Conservation (phyloP, 2,797 vertebrate genomes). For the Margarornis squamiger region DNA sequence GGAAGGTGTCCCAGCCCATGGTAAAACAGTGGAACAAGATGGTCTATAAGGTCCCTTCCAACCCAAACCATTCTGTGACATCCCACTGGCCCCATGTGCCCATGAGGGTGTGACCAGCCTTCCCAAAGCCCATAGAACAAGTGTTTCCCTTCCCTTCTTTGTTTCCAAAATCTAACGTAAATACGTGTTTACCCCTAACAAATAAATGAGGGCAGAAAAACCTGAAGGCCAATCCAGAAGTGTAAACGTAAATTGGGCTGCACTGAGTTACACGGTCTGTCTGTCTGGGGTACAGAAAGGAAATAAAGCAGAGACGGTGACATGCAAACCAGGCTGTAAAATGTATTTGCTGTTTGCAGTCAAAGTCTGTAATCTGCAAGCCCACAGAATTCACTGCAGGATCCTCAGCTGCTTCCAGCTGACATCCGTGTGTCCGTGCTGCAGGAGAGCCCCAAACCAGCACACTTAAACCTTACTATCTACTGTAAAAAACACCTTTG, state of each 20-base stretch:
- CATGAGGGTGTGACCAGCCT: neutral
- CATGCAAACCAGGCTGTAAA: neutral
- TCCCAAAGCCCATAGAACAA: neutral
- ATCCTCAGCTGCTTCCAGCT: neutral
- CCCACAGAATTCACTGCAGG: neutral
- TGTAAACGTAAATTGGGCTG: neutral
- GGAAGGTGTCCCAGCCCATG: neutral
- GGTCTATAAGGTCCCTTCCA: neutral
- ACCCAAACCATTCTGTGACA: neutral
- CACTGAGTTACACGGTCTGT: neutral
- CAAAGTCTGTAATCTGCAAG: neutral
- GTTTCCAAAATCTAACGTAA: neutral
- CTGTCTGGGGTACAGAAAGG: neutral
- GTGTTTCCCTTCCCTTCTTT: neutral
- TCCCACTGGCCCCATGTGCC: accelerated
- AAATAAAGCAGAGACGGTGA: neutral
- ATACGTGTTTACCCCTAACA: neutral
- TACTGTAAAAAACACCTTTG: neutral
- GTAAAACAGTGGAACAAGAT: no score
- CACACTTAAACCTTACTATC: neutral
- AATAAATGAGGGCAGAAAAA: neutral
- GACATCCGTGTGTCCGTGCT: accelerated
- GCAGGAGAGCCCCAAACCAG: neutral
- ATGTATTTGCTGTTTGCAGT: neutral
- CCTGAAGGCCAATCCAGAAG: neutral